A percentile compares a stretch with the other conserved stretches of the same genome.
phyloP scores from a whole-genome alignment of 2,888 invertebrate genomes.

The Rhingia campestris region DNA sequence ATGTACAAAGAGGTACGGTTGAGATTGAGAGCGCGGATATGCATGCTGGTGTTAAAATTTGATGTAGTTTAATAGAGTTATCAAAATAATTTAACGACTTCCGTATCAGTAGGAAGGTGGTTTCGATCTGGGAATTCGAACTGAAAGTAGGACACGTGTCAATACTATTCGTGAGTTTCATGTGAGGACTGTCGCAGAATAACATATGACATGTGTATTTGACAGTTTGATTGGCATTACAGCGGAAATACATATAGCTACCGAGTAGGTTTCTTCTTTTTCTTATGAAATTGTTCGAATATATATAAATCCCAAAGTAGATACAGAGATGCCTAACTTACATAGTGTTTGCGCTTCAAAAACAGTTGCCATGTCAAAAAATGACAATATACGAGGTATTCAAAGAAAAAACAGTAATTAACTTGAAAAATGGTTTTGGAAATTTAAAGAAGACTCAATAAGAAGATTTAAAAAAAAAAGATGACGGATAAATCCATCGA shows the following conservation, averaged over 20 bases:
- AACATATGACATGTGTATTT: neutral
- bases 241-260: neutral
- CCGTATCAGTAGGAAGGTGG: neutral
- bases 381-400: no score
- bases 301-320: no score
- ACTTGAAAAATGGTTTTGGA: no score
- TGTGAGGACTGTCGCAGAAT: neutral
- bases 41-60: constrained; percentile 47
- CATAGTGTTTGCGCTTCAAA: no score
- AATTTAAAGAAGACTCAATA: no score
- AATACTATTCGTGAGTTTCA: neutral
- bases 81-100: constrained; percentile 21
- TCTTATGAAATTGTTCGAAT: no score
- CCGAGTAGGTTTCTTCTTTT: no score
- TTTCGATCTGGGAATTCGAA: neutral
- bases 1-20: constrained; percentile 16
- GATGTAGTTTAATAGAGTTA: constrained; percentile 25
- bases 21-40: neutral
- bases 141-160: constrained; percentile 1
- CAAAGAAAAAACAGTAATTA: no score
- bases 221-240: constrained; percentile 25
- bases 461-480: no score
- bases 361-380: no score
- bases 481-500: no score
- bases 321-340: no score